Base-by-base conservation (phyloP, 2,797 vertebrate species). In the Hemibagrus guttatus region DNA sequence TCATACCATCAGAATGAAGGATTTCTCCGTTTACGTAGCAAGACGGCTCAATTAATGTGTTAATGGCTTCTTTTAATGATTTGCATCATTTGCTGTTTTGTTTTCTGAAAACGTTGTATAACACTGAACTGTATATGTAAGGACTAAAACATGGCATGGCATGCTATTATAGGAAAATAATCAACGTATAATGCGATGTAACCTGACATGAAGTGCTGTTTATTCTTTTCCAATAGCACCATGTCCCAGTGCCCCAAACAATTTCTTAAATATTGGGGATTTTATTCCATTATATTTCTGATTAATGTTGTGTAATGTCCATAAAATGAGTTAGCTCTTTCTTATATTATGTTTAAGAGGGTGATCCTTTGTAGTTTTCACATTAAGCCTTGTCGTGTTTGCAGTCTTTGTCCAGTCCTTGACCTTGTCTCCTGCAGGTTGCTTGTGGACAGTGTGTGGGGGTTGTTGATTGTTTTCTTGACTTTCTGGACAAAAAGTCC, bases 401-500 rank as follows among this genome's bases (percentile, higher is more conserved):
- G 56, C 61, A 19, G n/a, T 82, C 42, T 71, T 61, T 68, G 52
- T 63, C 61, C 61, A 71, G 46, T 61, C 58, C 71, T 61, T 42
- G 63, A 84, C 12, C 16, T 84, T 88, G 6, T 71, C 39, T 84
- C 61, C 35, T 72, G 76, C 61, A 81, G 61, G 58, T 72, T 86
- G 39, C 72, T 84, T 84, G 86, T 79, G 46, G 54, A 28, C 71
- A 31, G 84, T 80, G 26, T 46, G 75, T 81, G 78, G 83, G 82
- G 71, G 76, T 86, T 82, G 56, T 52, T 79, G 78, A 80, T 83
- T 80, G 80, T 89, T 80, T 72, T 64, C 81, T 83, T 78, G 72
- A 85, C 87, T 88, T 81, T 63, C 39, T 83, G 84, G 84, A 85
- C 84, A 85, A 88, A 81, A 84, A 75, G 79, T 68, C 88, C 61